A percentile compares a stretch with the other conserved stretches of the same genome.
phyloP scores from a whole-genome alignment of 2,113 vertebrate genomes.

The Cyprinus carpio region DNA sequence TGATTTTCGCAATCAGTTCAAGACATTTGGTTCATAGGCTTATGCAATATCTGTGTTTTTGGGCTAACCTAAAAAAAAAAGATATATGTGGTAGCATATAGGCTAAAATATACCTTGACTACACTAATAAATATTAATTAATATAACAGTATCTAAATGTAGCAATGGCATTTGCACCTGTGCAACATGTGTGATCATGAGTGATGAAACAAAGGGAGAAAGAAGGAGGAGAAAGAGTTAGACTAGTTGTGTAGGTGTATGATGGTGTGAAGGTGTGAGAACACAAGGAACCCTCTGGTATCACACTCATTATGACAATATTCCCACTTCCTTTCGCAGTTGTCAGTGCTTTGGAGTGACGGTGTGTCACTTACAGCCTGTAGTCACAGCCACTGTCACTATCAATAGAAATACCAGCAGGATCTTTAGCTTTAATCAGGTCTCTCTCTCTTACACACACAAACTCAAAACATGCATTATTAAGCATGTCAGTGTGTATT shows the following conservation, averaged over 20 bases:
- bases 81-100: background rate
- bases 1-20: background rate
- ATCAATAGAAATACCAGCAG: constrained; percentile 57
- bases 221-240: background rate
- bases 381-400: constrained; percentile 59
- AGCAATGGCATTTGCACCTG: background rate
- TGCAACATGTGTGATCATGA: background rate
- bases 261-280: constrained; percentile 47
- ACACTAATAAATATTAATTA: background rate
- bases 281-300: background rate
- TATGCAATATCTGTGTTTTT: no score
- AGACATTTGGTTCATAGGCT: background rate
- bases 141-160: background rate
- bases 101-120: background rate
- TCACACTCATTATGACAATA: constrained; percentile 64
- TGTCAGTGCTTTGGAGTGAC: constrained; percentile 64
- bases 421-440: constrained; percentile 22
- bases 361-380: constrained; percentile 57
- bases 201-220: background rate
- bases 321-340: constrained; percentile 65
- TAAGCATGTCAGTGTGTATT: background rate
- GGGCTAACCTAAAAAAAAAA: background rate
- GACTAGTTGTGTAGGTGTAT: constrained; percentile 20
- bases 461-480: background rate
- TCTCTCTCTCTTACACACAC: constrained; percentile 4